Conservation (phyloP, 2,888 invertebrate species). For the Habroteleia sp. region DNA sequence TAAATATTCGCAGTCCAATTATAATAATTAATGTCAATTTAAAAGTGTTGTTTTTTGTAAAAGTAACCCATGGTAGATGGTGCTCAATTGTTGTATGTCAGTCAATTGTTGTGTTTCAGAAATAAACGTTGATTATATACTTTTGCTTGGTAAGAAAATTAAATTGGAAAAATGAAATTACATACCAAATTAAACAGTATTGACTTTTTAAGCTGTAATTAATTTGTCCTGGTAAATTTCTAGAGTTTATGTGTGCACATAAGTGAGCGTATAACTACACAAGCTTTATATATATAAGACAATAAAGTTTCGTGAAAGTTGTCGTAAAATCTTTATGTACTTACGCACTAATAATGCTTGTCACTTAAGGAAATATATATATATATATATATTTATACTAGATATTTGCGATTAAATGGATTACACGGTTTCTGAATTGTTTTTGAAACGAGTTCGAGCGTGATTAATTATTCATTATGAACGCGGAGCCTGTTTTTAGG, state of each 20-base stretch:
- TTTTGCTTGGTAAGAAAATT: too few species aligned
- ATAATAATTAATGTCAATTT: too few species aligned
- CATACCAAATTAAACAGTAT: too few species aligned
- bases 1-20: too few species aligned
- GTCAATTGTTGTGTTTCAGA: too few species aligned
- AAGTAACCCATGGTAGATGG: too few species aligned
- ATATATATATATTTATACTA: too few species aligned
- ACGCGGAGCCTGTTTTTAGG: constrained; percentile 20
- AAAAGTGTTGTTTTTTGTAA: too few species aligned
- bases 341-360: constrained; percentile 48
- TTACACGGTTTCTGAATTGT: constrained; percentile 27
- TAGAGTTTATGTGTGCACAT: constrained; percentile 17
- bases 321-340: constrained; percentile 56
- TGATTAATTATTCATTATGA: constrained; percentile 44
- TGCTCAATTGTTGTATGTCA: too few species aligned
- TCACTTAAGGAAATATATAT: constrained; percentile 38
- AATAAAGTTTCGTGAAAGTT: constrained; percentile 48
- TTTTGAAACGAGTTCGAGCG: constrained; percentile 31
- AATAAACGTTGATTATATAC: too few species aligned
- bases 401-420: constrained; percentile 43
- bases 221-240: constrained; percentile 24
- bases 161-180: too few species aligned
- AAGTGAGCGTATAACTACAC: constrained; percentile 29
- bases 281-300: constrained; percentile 39
- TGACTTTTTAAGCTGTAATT: constrained; percentile 4